Conservation (phyloP, 2,888 invertebrate species). For the Oscheius myriophilus region DNA sequence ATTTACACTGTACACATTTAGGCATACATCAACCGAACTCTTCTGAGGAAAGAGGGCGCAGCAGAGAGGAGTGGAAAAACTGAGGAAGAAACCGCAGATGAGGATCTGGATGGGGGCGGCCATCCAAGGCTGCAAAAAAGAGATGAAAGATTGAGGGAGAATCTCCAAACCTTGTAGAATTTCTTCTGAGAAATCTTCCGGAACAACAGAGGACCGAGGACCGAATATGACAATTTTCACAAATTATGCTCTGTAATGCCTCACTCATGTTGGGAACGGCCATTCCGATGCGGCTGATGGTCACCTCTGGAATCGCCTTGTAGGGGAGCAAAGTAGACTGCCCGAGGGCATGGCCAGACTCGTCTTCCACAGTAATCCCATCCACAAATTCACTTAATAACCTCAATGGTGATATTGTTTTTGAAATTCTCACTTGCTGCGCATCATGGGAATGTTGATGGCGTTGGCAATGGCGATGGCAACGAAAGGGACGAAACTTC, state of each 20-base stretch:
- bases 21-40: slow-evolving; percentile 73
- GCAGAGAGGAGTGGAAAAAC: slow-evolving; percentile 91
- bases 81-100: slow-evolving; percentile 75
- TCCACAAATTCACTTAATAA: slow-evolving; percentile 47
- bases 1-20: neutral
- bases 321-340: slow-evolving; percentile 75
- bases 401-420: neutral
- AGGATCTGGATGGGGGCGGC: slow-evolving; percentile 52
- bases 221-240: neutral
- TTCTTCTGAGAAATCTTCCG: slow-evolving; percentile 27
- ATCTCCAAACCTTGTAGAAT: slow-evolving; percentile 30
- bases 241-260: neutral
- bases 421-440: slow-evolving; percentile 72
- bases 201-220: slow-evolving; percentile 41
- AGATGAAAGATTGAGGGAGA: neutral
- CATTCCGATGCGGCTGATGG: slow-evolving; percentile 88
- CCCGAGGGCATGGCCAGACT: slow-evolving; percentile 43
- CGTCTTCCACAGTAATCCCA: slow-evolving; percentile 47
- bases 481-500: slow-evolving; percentile 89
- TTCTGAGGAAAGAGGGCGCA: slow-evolving; percentile 92
- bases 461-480: slow-evolving; percentile 96
- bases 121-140: slow-evolving; percentile 32
- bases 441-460: slow-evolving; percentile 94
- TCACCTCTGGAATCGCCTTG: slow-evolving; percentile 85
- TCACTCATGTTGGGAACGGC: slow-evolving; percentile 81